Conservation (phyloP, 2,113 vertebrate species). For the Gavialis gangeticus region DNA sequence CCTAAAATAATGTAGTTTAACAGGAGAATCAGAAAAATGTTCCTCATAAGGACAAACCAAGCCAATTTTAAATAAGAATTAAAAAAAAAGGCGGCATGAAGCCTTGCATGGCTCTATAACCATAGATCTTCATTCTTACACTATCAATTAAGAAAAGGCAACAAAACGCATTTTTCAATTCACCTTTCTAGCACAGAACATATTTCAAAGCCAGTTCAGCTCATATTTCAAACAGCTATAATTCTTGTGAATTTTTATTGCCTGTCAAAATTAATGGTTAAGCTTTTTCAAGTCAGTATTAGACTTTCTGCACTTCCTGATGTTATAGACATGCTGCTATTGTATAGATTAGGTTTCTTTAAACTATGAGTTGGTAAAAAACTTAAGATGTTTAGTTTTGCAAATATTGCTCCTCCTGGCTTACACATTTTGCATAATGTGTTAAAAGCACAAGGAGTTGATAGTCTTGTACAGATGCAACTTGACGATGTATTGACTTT, state of each 20-base stretch:
- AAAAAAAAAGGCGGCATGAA: not conserved
- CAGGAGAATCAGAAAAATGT: constrained; percentile 58
- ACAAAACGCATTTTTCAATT: constrained; percentile 54
- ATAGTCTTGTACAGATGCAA: constrained; percentile 60
- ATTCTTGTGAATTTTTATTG: constrained; percentile 45
- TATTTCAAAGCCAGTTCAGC: constrained; percentile 68
- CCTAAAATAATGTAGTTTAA: constrained; percentile 62
- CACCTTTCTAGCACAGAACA: constrained; percentile 56
- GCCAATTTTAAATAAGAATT: constrained; percentile 18
- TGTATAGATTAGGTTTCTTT: constrained; percentile 59
- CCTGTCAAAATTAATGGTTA: constrained; percentile 54
- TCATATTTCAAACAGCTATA: constrained; percentile 49
- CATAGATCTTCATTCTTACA: not conserved
- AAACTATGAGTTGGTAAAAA: constrained; percentile 64
- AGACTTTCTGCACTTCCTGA: constrained; percentile 60
- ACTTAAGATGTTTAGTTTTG: constrained; percentile 59
- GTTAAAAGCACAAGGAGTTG: constrained; percentile 68
- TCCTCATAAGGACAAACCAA: constrained; percentile 53
- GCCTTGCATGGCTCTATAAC: not conserved
- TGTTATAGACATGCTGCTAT: constrained; percentile 66
- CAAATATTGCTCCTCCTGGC: constrained; percentile 75
- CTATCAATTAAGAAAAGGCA: constrained; percentile 56
- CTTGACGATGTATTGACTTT: constrained; percentile 62
- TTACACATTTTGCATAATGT: constrained; percentile 64
- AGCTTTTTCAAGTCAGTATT: constrained; percentile 58